Percentiles rank a stretch among this genome's conserved stretches.
phyloP scores from a whole-genome alignment of 2,113 vertebrate genomes.

The Epinephelus moara region DNA sequence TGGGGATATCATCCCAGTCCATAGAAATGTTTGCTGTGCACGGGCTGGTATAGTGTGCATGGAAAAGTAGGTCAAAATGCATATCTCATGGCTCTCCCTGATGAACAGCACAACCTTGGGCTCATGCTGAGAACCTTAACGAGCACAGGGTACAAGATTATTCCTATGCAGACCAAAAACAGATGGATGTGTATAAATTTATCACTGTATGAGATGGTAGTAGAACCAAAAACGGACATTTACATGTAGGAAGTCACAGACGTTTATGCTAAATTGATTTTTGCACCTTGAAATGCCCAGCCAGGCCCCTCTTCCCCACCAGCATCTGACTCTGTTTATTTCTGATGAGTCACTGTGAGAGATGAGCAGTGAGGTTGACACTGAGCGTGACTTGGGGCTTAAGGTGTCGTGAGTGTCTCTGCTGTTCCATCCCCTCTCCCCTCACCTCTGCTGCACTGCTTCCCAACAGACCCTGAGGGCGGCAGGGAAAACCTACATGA shows the following conservation, averaged over 20 bases:
- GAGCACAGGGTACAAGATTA: conserved; percentile 3
- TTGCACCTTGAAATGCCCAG: conserved; percentile 23
- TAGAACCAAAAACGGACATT: background rate
- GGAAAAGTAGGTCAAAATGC: conserved; percentile 66
- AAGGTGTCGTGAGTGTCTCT: conserved; percentile 19
- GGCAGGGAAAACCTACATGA: conserved; percentile 99
- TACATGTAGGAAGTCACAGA: background rate
- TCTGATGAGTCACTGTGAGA: conserved; percentile 50
- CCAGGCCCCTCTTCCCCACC: background rate
- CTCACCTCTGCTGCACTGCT: background rate
- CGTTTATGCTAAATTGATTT: conserved; percentile 16
- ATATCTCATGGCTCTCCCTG: conserved; percentile 31
- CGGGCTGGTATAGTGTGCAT: conserved; percentile 16
- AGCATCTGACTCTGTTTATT: conserved; percentile 34
- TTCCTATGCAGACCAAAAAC: conserved; percentile 1
- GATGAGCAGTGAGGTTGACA: conserved; percentile 7
- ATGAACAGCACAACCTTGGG: conserved; percentile 34
- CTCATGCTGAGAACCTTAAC: conserved; percentile 30
- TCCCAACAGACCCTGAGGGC: conserved; percentile 91
- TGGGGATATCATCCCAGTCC: conserved; percentile 30
- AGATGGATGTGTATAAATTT: background rate
- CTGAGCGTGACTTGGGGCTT: background rate
- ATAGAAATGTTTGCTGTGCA: conserved; percentile 27
- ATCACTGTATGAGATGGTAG: background rate
- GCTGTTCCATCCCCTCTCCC: background rate